phyloP scores from a whole-genome alignment of 2,888 invertebrate species.

The Xestia xanthographa region DNA sequence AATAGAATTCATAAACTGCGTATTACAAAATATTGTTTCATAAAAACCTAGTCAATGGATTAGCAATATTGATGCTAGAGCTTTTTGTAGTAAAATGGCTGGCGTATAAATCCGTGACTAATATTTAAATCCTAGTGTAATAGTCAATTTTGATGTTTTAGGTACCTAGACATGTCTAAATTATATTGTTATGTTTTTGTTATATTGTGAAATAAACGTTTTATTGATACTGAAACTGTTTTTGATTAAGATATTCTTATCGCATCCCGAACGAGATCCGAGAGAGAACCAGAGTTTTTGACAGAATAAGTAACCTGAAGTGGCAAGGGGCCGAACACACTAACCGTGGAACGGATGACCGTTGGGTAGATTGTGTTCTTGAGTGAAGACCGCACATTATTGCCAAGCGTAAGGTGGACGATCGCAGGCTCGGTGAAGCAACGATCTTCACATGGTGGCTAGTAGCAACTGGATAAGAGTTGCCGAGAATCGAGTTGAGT shows the following conservation, averaged over 20 bases:
- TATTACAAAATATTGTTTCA: conserved; percentile 41
- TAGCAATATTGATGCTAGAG: conserved; percentile 21
- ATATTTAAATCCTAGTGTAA: conserved; percentile 49
- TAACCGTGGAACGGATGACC: too few species aligned
- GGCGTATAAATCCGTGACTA: conserved; percentile 40
- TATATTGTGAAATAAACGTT: conserved; percentile 57
- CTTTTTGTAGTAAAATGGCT: conserved; percentile 30
- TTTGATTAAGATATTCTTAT: neutral
- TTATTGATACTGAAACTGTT: conserved; percentile 4
- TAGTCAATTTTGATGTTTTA: conserved; percentile 33
- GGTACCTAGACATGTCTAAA: conserved; percentile 23
- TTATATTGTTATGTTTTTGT: conserved; percentile 58
- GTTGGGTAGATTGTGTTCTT: too few species aligned
- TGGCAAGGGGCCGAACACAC: too few species aligned
- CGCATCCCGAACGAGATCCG: too few species aligned
- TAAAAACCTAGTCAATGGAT: conserved; percentile 48
- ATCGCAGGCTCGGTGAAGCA: too few species aligned
- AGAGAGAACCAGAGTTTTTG: too few species aligned
- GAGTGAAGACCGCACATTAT: too few species aligned
- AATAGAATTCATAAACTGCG: neutral
- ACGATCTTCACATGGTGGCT: too few species aligned
- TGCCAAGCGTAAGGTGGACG: too few species aligned
- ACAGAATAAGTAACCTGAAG: too few species aligned
- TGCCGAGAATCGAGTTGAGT: too few species aligned
- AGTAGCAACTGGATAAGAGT: too few species aligned